Evolutionary conservation across 2,888 invertebrate genomes (phyloP).

Genomic region (Polydrusus pterygomalis): DNA sequence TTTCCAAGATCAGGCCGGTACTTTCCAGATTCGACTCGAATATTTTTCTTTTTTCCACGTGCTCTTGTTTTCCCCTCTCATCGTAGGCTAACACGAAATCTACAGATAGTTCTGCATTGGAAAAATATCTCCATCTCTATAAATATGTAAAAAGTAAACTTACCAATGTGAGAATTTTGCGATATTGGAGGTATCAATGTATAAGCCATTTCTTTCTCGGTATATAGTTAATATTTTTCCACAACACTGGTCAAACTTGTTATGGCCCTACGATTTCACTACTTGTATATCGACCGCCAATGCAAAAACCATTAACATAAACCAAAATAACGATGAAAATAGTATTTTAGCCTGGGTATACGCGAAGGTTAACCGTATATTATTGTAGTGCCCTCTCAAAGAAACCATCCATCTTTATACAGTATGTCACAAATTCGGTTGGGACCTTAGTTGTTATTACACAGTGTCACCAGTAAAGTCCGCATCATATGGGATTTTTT

Average conservation of each 20-base stretch:
- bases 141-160: slow-evolving; percentile 52
- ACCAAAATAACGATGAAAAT: too few relatives aligned
- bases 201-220: not conserved
- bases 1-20: slow-evolving; percentile 78
- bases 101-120: slow-evolving; percentile 74
- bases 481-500: too few relatives aligned
- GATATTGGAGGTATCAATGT: not conserved
- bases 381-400: too few relatives aligned
- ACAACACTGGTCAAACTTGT: too few relatives aligned
- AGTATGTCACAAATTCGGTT: too few relatives aligned
- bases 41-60: slow-evolving; percentile 72
- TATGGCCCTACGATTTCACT: not conserved
- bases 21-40: slow-evolving; percentile 78
- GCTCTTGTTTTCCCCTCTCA: slow-evolving; percentile 66
- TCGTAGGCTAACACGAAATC: slow-evolving; percentile 80
- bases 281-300: not conserved
- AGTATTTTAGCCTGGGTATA: too few relatives aligned
- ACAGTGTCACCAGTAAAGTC: too few relatives aligned
- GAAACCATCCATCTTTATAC: too few relatives aligned
- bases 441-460: too few relatives aligned
- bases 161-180: slow-evolving; percentile 1
- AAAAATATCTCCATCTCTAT: slow-evolving; percentile 75
- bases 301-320: too few relatives aligned
- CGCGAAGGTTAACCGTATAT: too few relatives aligned
- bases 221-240: too few relatives aligned